Percentiles rank a stretch among this genome's conserved stretches.
phyloP scores from a whole-genome alignment of 2,888 invertebrate species.

The Myopa tessellatipennis region DNA sequence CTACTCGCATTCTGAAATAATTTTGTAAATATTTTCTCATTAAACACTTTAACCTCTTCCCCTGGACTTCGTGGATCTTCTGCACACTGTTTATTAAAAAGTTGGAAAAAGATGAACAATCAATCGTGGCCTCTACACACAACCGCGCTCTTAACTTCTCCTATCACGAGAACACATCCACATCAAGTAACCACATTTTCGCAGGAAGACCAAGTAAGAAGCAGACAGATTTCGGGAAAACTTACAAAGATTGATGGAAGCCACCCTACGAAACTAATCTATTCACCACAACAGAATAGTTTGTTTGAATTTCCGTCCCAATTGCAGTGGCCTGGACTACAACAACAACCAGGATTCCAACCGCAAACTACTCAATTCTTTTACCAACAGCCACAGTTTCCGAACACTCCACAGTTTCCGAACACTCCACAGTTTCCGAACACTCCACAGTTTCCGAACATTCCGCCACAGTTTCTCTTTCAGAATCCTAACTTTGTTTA shows the following conservation, averaged over 20 bases:
- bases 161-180: not conserved
- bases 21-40: conserved; percentile 25
- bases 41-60: not conserved
- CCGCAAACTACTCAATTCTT: conserved; percentile 7
- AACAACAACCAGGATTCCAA: conserved; percentile 1
- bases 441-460: not conserved
- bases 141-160: not conserved
- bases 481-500: conserved; percentile 10
- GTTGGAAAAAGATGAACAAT: conserved; percentile 57
- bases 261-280: not conserved
- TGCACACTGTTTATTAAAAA: conserved; percentile 22
- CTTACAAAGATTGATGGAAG: not conserved
- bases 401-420: too few species aligned
- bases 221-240: not conserved
- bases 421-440: too few species aligned
- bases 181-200: not conserved
- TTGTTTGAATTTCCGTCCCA: not conserved
- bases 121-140: conserved; percentile 59
- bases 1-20: not conserved
- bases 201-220: not conserved
- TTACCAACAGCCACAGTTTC: conserved; percentile 14
- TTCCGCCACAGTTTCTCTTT: conserved; percentile 27
- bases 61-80: conserved; percentile 6
- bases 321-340: not conserved
- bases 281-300: not conserved